Base-by-base conservation (phyloP, 2,888 invertebrate genomes). In the Liopterus haemorrhoidalis region DNA sequence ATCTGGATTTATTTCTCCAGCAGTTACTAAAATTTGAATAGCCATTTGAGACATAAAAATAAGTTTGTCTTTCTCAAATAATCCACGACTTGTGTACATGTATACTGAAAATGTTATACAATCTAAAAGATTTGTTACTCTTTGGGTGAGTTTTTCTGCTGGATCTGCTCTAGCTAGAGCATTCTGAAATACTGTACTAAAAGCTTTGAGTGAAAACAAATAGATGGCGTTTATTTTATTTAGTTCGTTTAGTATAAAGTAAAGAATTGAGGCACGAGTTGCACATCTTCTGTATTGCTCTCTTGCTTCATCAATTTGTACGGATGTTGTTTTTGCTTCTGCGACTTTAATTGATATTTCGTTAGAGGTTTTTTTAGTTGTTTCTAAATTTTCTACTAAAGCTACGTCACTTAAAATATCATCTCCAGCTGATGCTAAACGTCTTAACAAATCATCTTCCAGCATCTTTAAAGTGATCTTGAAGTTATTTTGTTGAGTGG, bases 191-290 rank as follows among this genome's bases (percentile, higher is more conserved):
- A 94, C 93, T 0, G 86, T 85, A 56, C 85, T 89, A 71, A 93
- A 94, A 0, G 94, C 91, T 68, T 94, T 94, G 44, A 95, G 69
- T 0, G 94, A 94, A 70, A 95, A 95, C 66, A 94, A 93, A 68
- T 96, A 96, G 63, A 96, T 89, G 31, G 89, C 88, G 68, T 94
- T 92, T 58, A 95, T 92, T 67, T 89, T 89, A 69, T 83, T 79
- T 37, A 96, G 68, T 59, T 95, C 94, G 62, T 91, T 94, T 48
- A 96, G 71, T 49, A 94, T 89, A 65, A 96, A 96, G 67, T 95
- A 95, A 1, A 95, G 72, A 1, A 95, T 74, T 0, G 94, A 92
- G 0, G 92, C 92, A 48, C 94, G 70, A 1, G 81, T 75, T 0
- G 94, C 92, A 1, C 90, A 92, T 4, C 84, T 81, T 51, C 82